Base-by-base conservation (phyloP, 2,113 vertebrate species). In the Hydrochoerus hydrochaeris region DNA sequence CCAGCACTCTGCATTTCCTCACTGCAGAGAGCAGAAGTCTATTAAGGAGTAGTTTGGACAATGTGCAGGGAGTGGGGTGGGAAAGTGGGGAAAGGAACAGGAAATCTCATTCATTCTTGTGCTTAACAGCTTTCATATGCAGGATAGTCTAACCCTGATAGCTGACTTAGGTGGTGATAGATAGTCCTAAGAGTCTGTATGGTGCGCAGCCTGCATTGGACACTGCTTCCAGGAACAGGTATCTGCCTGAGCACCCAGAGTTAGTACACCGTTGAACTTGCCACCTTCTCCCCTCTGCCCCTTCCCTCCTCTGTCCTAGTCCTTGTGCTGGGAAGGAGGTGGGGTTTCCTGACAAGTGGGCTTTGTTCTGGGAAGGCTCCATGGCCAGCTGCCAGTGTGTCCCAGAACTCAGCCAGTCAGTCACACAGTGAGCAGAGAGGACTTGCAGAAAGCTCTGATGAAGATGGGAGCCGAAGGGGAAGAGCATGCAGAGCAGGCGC, bases 361-460 rank as follows among this genome's bases (percentile, higher is more conserved):
- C 91, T 96, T 28, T 96, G 0, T 94, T 98, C 98, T 98, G 98
- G 98, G 98, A 98, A 98, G 93, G 84, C 81, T 88, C 38, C 0
- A 0, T 98, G 98, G 98, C 97, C 41, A 14, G 44, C 71, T 92
- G 97, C 98, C 98, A 98, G 85, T 6, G 1, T 94, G 71, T 97
- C 95, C 90, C 97, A 97, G 88, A 97, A 30, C 57, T 90, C 88
- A 83, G 26, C 65, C 82, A 95, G 2, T 96, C 82, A 95, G 2
- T 96, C 93, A 71, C 62, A 28, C 7, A 14, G 24, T 65, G 73
- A 60, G 84, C 85, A 85, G 92, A 95, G 58, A 91, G 94, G 92
- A 84, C 80, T 69, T 86, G 46, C 49, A 95, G 54, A 95, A 83
- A 90, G 85, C 86, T 92, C 0, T 11, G 54, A 30, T 77, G 86